A percentile compares a stretch with the other conserved stretches of the same genome.
These are phyloP conservation scores for Orchesella flavescens DNA, from an alignment of 2,888 invertebrate genomes.

Conservation along the genomic window DNA sequence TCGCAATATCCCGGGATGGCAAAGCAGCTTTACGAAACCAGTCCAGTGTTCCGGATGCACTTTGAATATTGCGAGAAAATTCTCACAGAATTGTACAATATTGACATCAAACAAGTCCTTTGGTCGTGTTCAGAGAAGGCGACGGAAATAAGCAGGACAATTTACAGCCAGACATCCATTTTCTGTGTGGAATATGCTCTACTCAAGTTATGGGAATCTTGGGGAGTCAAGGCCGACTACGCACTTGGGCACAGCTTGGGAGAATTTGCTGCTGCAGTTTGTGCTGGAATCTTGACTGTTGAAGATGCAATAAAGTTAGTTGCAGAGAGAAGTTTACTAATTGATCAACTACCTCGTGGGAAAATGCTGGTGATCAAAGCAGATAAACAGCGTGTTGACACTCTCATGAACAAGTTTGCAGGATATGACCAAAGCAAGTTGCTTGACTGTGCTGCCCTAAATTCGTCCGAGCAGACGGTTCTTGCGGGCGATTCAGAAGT, in stretches of 20 bases:
- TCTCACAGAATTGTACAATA: conserved; percentile 27
- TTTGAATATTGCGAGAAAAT: conserved; percentile 56
- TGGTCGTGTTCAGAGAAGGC: conserved; percentile 37
- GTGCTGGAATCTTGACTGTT: conserved; percentile 40
- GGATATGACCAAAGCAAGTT: not conserved
- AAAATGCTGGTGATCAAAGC: conserved; percentile 60
- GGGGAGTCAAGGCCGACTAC: conserved; percentile 50
- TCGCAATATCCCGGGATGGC: conserved; percentile 65
- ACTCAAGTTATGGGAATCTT: conserved; percentile 47
- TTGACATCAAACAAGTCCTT: conserved; percentile 41
- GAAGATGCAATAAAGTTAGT: conserved; percentile 57
- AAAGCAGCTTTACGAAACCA: conserved; percentile 43
- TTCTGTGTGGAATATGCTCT: conserved; percentile 64
- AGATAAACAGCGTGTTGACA: conserved; percentile 34
- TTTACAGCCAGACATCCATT: conserved; percentile 66
- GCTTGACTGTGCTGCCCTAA: conserved; percentile 64
- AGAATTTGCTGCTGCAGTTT: conserved; percentile 59
- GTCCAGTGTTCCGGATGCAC: conserved; percentile 54
- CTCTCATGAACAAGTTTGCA: conserved; percentile 3
- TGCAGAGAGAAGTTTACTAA: conserved; percentile 54
- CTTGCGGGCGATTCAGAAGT: conserved; percentile 50
- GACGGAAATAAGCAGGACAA: conserved; percentile 40
- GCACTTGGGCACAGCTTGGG: conserved; percentile 56
- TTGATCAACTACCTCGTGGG: conserved; percentile 51
- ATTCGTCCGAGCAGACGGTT: conserved; percentile 61